Evolutionary conservation across 2,113 vertebrate species (phyloP).

Genomic region (Aix galericulata): DNA sequence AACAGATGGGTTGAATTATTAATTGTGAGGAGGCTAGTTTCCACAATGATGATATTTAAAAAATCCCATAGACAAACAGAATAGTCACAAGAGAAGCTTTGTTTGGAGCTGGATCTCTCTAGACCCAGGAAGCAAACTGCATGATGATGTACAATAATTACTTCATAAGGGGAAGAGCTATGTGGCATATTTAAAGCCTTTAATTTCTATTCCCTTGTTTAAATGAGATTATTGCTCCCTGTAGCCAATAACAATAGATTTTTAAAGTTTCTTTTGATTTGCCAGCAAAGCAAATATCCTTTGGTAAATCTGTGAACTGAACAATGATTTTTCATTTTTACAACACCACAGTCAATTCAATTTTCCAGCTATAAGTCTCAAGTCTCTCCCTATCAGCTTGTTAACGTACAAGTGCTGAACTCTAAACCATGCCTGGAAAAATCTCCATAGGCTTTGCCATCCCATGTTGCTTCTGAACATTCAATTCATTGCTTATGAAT

Average conservation of each 20-base stretch:
- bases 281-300: constrained; percentile 31
- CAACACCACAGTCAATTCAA: constrained; percentile 48
- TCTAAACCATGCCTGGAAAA: neutral
- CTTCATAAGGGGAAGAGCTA: neutral
- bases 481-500: constrained; percentile 24
- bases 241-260: neutral
- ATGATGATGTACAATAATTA: neutral
- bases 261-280: neutral
- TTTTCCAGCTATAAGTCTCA: constrained; percentile 51
- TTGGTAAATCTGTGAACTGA: constrained; percentile 26
- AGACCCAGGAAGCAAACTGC: neutral
- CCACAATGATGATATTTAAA: neutral
- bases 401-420: neutral
- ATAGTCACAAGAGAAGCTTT: neutral
- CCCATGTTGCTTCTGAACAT: neutral
- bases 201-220: constrained; percentile 26
- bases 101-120: neutral
- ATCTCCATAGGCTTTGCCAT: neutral
- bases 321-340: constrained; percentile 46
- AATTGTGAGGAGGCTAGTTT: neutral
- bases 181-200: neutral
- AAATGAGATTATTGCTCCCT: constrained; percentile 23
- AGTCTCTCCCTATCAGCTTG: constrained; percentile 36
- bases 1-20: neutral
- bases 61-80: neutral